These are phyloP conservation scores for Tachysurus fulvidraco DNA, from an alignment of 2,113 vertebrate genomes.

Conservation along the genomic window DNA sequence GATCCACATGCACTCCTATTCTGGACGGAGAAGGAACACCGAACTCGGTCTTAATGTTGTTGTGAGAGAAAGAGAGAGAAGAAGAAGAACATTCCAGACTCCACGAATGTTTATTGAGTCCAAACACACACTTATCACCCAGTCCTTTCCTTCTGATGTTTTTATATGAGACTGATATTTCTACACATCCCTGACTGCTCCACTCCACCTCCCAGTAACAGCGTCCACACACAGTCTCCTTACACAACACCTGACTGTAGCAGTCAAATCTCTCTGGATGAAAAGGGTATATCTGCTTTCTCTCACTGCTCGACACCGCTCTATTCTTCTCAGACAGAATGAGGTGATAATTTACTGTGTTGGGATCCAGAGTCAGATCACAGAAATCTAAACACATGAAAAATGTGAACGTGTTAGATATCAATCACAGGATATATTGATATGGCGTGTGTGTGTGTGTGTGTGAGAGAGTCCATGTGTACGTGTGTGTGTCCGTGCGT, in stretches of 20 bases:
- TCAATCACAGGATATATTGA: neutral
- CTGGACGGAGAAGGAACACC: neutral
- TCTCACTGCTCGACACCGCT: neutral
- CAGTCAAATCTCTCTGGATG: neutral
- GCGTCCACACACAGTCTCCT: slow-evolving; percentile 3
- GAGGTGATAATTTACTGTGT: neutral
- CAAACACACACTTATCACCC: neutral
- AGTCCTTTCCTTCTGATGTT: neutral
- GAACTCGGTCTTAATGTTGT: neutral
- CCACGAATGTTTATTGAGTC: neutral
- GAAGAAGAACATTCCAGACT: neutral
- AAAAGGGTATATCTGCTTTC: neutral
- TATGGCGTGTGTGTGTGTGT: neutral
- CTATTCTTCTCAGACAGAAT: slow-evolving; percentile 2
- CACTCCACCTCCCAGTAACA: slow-evolving; percentile 17
- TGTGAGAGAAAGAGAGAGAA: neutral
- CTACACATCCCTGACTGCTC: neutral
- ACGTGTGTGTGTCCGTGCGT: no score
- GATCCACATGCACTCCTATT: slow-evolving; percentile 11
- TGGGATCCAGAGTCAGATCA: slow-evolving; percentile 24
- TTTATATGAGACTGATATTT: slow-evolving; percentile 4
- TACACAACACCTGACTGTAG: slow-evolving; percentile 1
- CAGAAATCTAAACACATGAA: slow-evolving; percentile 8
- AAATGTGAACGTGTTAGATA: neutral
- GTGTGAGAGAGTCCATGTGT: no score